Conservation (phyloP, 2,113 vertebrate genomes). For the Antidorcas marsupialis region DNA sequence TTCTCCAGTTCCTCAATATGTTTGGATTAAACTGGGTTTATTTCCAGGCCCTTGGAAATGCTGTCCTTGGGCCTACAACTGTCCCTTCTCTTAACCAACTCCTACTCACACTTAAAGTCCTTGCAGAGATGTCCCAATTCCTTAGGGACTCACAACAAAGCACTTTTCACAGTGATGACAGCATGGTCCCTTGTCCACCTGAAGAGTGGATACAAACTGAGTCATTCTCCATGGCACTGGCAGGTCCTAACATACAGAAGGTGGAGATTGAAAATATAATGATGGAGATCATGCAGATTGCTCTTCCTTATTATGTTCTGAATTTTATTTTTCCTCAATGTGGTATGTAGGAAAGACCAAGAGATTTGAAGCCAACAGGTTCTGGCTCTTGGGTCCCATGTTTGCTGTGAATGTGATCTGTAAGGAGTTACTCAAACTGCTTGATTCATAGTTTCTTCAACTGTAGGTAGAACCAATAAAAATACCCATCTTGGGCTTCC, state of each 20-base stretch:
- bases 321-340: background rate
- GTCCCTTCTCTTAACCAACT: background rate
- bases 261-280: background rate
- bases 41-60: background rate
- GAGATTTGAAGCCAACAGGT: background rate
- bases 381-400: background rate
- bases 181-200: rapidly evolving
- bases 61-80: background rate
- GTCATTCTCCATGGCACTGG: background rate
- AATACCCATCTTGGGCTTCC: background rate
- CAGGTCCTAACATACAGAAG: background rate
- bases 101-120: background rate
- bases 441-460: background rate
- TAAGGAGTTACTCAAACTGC: background rate
- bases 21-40: background rate
- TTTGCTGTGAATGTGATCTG: background rate
- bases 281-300: background rate
- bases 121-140: background rate
- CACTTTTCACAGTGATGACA: background rate
- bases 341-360: background rate
- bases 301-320: background rate
- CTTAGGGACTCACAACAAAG: background rate
- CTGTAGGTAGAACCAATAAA: background rate
- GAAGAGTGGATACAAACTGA: rapidly evolving
- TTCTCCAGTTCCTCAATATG: background rate